A percentile compares a stretch with the other conserved stretches of the same genome.
Conservation (phyloP, 2,888 invertebrate genomes). For the Tetheella fluctuosa region DNA sequence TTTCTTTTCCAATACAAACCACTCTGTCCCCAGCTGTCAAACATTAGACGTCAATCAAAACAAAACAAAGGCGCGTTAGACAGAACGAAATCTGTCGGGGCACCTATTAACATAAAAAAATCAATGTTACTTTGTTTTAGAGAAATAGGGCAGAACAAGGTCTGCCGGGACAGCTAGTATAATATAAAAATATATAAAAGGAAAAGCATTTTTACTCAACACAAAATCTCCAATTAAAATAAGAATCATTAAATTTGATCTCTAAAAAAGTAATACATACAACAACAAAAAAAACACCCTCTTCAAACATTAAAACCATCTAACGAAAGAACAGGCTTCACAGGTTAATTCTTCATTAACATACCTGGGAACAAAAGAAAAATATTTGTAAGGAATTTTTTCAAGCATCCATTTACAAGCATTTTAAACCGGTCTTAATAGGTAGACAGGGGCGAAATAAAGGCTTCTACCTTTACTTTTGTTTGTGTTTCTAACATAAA, state of each 20-base stretch:
- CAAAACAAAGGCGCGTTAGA: no score
- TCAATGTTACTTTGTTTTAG: no score
- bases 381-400: slow-evolving; percentile 2
- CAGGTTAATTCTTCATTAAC: neutral
- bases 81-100: no score
- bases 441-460: neutral
- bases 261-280: neutral
- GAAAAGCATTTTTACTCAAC: neutral
- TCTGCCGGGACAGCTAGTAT: no score
- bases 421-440: neutral
- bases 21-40: no score
- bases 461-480: neutral
- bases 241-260: neutral
- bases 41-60: no score
- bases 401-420: neutral
- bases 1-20: no score
- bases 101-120: no score
- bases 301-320: neutral
- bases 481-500: no score
- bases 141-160: no score
- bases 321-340: neutral
- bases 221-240: neutral
- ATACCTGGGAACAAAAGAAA: slow-evolving; percentile 4
- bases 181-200: no score
- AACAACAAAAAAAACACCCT: neutral